These are phyloP conservation scores for Hiodon tergisus DNA, from an alignment of 2,113 vertebrate genomes.

Conservation along the genomic window DNA sequence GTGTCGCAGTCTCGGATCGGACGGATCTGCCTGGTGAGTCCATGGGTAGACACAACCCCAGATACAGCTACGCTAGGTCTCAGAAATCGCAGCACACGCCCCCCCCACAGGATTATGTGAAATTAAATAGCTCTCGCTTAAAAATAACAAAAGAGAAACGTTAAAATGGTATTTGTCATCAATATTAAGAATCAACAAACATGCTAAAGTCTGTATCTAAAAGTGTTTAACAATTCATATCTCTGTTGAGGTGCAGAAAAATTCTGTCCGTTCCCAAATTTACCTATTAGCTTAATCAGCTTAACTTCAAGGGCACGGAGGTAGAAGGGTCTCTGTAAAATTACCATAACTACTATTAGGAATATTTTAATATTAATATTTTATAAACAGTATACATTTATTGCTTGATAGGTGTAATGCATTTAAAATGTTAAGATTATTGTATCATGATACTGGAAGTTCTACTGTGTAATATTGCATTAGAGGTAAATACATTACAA, in stretches of 20 bases:
- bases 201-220: no score
- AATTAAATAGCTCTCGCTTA: not conserved
- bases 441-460: not conserved
- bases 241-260: not conserved
- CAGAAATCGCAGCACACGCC: not conserved
- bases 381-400: not conserved
- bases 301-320: not conserved
- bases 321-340: not conserved
- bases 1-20: slow-evolving; percentile 91
- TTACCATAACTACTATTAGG: not conserved
- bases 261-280: not conserved
- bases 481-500: no score
- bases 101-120: not conserved
- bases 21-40: slow-evolving; percentile 89
- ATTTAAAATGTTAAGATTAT: not conserved
- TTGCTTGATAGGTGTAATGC: not conserved
- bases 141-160: not conserved
- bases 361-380: not conserved
- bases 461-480: no score
- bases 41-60: not conserved
- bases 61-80: not conserved
- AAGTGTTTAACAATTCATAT: no score
- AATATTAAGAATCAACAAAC: no score
- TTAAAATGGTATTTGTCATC: no score
- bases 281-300: not conserved